phyloP scores from a whole-genome alignment of 2,113 vertebrate genomes.

The Oncorhynchus mykiss region DNA sequence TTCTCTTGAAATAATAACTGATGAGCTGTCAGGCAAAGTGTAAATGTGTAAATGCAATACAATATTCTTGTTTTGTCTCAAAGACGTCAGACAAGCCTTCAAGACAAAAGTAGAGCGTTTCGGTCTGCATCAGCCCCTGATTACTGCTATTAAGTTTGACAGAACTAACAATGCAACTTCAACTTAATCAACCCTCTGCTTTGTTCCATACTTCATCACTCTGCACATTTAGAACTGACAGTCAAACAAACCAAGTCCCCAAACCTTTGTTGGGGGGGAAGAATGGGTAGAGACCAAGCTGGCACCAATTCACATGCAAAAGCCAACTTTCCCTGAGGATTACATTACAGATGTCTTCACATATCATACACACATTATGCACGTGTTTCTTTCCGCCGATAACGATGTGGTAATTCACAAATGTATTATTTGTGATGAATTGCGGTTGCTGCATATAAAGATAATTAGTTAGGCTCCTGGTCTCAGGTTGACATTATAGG shows the following conservation, averaged over 20 bases:
- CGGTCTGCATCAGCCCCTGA: slow-evolving; percentile 24
- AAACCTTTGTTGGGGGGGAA: not conserved
- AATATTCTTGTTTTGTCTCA: not conserved
- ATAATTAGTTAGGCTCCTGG: slow-evolving; percentile 10
- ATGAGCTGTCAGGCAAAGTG: slow-evolving; percentile 15
- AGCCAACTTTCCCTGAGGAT: not conserved
- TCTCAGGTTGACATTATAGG: slow-evolving; percentile 1
- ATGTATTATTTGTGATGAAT: slow-evolving; percentile 1
- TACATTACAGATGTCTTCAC: not conserved
- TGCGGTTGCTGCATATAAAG: slow-evolving; percentile 11
- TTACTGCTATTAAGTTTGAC: slow-evolving; percentile 31
- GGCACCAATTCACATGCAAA: not conserved
- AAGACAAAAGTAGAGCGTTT: not conserved
- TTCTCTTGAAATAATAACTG: slow-evolving; percentile 3
- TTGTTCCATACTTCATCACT: not conserved
- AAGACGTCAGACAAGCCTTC: slow-evolving; percentile 1
- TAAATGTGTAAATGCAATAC: slow-evolving; percentile 4
- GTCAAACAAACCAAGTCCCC: not conserved
- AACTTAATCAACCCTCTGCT: slow-evolving; percentile 11
- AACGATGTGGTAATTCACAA: not conserved
- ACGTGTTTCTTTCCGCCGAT: not conserved
- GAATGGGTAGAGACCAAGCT: too few species aligned
- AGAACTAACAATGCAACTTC: slow-evolving; percentile 29
- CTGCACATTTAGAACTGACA: not conserved
- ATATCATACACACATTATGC: slow-evolving; percentile 11